Percentiles rank a stretch among this genome's conserved stretches.
phyloP scores from a whole-genome alignment of 2,797 vertebrate species.

The Microcaecilia unicolor region DNA sequence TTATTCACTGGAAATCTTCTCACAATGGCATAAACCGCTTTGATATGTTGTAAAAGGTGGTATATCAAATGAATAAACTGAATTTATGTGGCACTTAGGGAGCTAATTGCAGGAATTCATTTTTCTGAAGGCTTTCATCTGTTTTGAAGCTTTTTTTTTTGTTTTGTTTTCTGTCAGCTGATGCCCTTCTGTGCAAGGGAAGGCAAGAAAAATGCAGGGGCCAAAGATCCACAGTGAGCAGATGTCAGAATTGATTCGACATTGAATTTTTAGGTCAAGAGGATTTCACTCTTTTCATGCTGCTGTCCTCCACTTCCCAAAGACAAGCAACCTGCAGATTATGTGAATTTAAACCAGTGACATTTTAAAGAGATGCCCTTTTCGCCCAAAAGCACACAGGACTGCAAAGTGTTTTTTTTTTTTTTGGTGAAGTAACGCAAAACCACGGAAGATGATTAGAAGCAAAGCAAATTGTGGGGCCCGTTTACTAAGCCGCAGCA shows the following conservation, averaged over 20 bases:
- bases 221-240: conserved; percentile 30
- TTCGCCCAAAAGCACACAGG: no score
- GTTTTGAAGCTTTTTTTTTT: conserved; percentile 36
- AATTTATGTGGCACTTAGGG: conserved; percentile 39
- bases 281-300: conserved; percentile 20
- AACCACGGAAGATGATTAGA: no score
- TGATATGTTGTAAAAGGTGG: no score
- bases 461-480: no score
- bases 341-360: conserved; percentile 23
- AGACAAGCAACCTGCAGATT: conserved; percentile 15
- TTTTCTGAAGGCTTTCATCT: conserved; percentile 31
- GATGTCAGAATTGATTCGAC: conserved; percentile 34
- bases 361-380: no score
- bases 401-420: no score
- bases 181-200: conserved; percentile 21
- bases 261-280: conserved; percentile 21
- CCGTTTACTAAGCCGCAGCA: no score
- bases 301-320: conserved; percentile 7
- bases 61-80: no score
- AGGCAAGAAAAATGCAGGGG: conserved; percentile 15
- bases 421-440: no score
- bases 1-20: conserved; percentile 41
- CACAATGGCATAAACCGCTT: conserved; percentile 40
- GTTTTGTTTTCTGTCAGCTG: conserved; percentile 28
- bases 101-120: conserved; percentile 45